These are phyloP conservation scores for Trogon melanurus DNA, from an alignment of 2,113 vertebrate species.

Conservation along the genomic window DNA sequence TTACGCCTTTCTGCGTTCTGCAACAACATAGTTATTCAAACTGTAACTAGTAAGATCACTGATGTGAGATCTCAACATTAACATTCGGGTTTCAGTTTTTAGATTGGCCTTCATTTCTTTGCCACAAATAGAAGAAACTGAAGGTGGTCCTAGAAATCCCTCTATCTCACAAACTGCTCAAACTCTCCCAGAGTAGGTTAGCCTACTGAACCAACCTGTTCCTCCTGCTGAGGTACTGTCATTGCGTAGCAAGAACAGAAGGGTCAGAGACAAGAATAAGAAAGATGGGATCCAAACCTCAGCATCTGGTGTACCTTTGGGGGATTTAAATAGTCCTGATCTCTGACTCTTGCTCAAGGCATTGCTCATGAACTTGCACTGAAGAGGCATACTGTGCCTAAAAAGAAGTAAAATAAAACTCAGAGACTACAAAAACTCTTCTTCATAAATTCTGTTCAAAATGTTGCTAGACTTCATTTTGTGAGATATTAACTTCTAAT, in stretches of 20 bases:
- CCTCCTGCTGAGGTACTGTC: not conserved
- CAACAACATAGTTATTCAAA: not conserved
- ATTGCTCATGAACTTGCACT: not conserved
- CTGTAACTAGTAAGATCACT: not conserved
- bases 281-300: not conserved
- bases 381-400: not conserved
- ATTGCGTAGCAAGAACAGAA: not conserved
- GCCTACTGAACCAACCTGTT: not conserved
- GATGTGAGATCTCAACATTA: not conserved
- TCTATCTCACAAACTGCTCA: not conserved
- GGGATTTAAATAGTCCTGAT: not conserved
- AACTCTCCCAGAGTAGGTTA: not conserved
- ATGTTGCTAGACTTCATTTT: not conserved
- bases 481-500: not conserved
- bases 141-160: not conserved
- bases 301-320: not conserved
- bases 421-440: not conserved
- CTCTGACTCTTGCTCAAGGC: not conserved
- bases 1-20: not conserved
- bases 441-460: not conserved
- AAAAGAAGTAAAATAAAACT: not conserved
- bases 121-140: not conserved
- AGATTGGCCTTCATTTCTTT: not conserved
- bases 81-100: not conserved
- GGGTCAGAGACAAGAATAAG: not conserved